Conservation (phyloP, 2,888 invertebrate species). For the Andrena trimmerana region DNA sequence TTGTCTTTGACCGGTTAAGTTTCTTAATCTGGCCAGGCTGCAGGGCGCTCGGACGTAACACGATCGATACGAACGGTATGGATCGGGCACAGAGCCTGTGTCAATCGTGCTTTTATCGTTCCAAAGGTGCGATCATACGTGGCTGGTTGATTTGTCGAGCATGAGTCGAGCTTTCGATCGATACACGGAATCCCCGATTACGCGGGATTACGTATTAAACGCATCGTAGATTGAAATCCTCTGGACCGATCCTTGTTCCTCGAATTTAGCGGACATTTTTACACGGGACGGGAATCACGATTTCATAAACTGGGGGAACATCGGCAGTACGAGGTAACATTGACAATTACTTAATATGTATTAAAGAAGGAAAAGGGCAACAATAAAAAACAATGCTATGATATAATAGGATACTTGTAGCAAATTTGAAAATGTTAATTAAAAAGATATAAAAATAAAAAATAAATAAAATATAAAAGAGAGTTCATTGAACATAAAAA, state of each 20-base stretch:
- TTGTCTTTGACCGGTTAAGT: constrained; percentile 20
- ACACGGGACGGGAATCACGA: too few relatives aligned
- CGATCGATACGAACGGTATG: constrained; percentile 14
- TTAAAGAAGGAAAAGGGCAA: too few relatives aligned
- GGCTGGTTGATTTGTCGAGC: constrained; percentile 6
- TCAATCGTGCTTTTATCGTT: constrained; percentile 7
- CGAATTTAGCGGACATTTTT: not conserved
- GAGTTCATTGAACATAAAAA: too few relatives aligned
- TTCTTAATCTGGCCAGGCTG: constrained; percentile 28
- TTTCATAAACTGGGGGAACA: too few relatives aligned
- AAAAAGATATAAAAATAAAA: too few relatives aligned
- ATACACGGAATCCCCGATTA: constrained; percentile 18
- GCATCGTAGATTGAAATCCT: not conserved
- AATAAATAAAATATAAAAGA: too few relatives aligned
- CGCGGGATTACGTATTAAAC: constrained; percentile 18
- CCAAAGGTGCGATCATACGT: not conserved
- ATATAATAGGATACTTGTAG: too few relatives aligned
- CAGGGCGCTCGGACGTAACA: not conserved
- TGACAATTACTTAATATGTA: too few relatives aligned
- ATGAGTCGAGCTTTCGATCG: constrained; percentile 26
- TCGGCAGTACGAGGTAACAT: too few relatives aligned
- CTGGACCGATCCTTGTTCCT: not conserved
- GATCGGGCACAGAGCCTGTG: not conserved
- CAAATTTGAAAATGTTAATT: too few relatives aligned
- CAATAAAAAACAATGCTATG: too few relatives aligned